These are phyloP conservation scores for Manis pentadactyla DNA, from an alignment of 2,797 vertebrate species.

Conservation along the genomic window DNA sequence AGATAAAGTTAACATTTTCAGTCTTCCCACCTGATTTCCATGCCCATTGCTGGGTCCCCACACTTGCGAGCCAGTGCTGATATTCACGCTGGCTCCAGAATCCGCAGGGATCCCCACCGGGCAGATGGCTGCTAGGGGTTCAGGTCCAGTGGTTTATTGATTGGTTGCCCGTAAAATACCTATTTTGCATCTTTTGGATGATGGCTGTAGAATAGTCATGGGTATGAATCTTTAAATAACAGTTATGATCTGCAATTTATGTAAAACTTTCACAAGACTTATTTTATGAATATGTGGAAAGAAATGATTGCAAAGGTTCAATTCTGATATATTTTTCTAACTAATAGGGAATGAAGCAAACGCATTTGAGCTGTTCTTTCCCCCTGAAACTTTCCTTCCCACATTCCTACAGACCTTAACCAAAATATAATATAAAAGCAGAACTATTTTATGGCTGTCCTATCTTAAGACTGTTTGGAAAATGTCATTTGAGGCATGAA, in stretches of 20 bases:
- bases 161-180: neutral
- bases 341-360: neutral
- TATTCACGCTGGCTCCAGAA: neutral
- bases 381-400: neutral
- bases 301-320: constrained; percentile 18
- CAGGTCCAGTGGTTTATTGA: neutral
- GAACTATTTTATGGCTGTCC: neutral
- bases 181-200: constrained; percentile 29
- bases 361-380: neutral
- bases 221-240: constrained; percentile 37
- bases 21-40: neutral
- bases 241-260: neutral
- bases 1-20: neutral
- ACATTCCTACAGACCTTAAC: neutral
- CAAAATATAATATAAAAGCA: constrained; percentile 6
- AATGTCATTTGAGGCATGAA: neutral
- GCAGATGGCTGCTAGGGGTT: neutral
- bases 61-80: neutral
- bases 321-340: neutral
- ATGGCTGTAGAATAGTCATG: neutral
- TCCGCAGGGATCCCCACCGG: neutral
- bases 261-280: neutral
- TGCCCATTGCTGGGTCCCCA: neutral
- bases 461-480: neutral
- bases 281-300: constrained; percentile 33